Evolutionary conservation across 37 sponge, comb jelly and placozoan species (phyloP).

Genomic region (Spongilla lacustris): DNA sequence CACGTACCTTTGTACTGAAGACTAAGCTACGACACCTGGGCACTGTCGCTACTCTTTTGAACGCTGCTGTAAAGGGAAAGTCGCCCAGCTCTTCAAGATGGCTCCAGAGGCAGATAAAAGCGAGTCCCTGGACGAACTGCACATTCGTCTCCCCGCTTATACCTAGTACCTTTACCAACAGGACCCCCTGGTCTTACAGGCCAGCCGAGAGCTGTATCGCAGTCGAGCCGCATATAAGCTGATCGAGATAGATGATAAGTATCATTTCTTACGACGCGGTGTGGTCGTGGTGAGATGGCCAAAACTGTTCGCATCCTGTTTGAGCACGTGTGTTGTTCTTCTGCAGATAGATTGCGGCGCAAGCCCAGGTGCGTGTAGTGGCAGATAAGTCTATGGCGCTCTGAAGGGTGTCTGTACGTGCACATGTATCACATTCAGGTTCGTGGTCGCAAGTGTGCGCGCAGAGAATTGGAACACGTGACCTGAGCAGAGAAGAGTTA

Average conservation of each 20-base stretch:
- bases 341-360: conserved; percentile 75
- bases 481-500: conserved; percentile 31
- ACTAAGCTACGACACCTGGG: background rate
- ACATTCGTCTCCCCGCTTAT: background rate
- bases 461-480: conserved; percentile 30
- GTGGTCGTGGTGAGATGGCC: conserved; percentile 73
- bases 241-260: conserved; percentile 80
- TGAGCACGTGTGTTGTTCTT: background rate
- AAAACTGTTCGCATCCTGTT: too few relatives aligned
- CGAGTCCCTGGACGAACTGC: background rate
- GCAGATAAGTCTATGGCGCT: background rate
- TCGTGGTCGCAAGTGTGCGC: conserved; percentile 84
- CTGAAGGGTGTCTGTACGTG: background rate
- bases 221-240: conserved; percentile 85
- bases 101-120: conserved; percentile 56
- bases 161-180: background rate
- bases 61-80: background rate
- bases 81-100: conserved; percentile 44
- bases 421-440: conserved; percentile 35
- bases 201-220: conserved; percentile 65
- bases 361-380: conserved; percentile 25
- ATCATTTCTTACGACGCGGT: conserved; percentile 64
- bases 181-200: conserved; percentile 71
- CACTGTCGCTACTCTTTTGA: background rate
- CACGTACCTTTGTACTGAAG: background rate